phyloP scores from a whole-genome alignment of 64 coral and sea anemone genomes.

The Cladopsammia gracilis region DNA sequence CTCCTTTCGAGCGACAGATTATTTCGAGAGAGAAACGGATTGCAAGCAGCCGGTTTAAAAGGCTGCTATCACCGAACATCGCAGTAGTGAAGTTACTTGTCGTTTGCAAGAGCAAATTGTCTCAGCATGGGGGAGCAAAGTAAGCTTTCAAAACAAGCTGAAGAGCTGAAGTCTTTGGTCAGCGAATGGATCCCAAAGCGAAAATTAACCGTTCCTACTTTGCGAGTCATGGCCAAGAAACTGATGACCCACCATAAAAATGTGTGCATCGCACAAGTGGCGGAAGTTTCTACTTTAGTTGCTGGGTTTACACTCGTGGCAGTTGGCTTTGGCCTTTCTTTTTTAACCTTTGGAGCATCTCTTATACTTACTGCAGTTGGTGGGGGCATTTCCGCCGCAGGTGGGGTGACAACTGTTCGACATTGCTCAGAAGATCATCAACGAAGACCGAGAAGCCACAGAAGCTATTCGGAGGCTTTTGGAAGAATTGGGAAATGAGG shows the following conservation, averaged over 20 bases:
- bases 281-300: neutral
- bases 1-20: too few species aligned
- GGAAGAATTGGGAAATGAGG: neutral
- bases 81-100: too few species aligned
- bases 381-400: conserved; percentile 22
- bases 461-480: neutral
- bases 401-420: conserved; percentile 17
- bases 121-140: too few species aligned
- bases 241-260: neutral
- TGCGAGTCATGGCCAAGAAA: neutral
- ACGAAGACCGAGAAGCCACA: conserved; percentile 3
- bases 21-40: too few species aligned
- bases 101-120: too few species aligned
- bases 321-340: conserved; percentile 55
- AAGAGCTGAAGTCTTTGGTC: neutral
- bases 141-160: too few species aligned
- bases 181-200: neutral
- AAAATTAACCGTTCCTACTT: neutral
- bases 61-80: too few species aligned
- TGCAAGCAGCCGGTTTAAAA: too few species aligned
- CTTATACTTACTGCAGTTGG: conserved; percentile 46
- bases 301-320: neutral
- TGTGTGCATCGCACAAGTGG: neutral
- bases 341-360: conserved; percentile 59
- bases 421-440: conserved; percentile 13